phyloP scores from a whole-genome alignment of 2,797 vertebrate genomes.

The Eleutherodactylus coqui region DNA sequence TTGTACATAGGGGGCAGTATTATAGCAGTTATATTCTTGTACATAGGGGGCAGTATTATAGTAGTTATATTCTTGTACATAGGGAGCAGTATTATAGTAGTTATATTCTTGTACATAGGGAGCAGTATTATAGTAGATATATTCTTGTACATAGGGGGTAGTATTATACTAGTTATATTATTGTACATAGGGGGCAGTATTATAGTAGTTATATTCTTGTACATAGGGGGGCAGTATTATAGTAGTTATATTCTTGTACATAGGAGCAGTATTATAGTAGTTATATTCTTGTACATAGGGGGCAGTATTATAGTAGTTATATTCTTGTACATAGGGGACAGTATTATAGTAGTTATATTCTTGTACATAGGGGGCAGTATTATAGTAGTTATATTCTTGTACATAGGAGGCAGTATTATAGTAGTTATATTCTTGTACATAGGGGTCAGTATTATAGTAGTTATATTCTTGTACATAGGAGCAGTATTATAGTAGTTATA shows the following conservation, averaged over 20 bases:
- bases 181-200: too few relatives aligned
- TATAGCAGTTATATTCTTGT: neutral
- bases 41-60: slow-evolving; percentile 3
- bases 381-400: slow-evolving; percentile 2
- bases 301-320: slow-evolving; percentile 8
- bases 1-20: neutral
- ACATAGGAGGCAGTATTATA: too few relatives aligned
- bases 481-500: too few relatives aligned
- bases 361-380: neutral
- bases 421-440: too few relatives aligned
- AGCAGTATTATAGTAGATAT: slow-evolving; percentile 5
- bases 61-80: slow-evolving; percentile 8
- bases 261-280: neutral
- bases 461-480: too few relatives aligned
- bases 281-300: slow-evolving; percentile 5
- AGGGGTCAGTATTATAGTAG: too few relatives aligned
- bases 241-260: slow-evolving; percentile 8
- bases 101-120: slow-evolving; percentile 5
- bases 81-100: neutral
- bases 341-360: slow-evolving; percentile 8
- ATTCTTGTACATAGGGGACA: neutral
- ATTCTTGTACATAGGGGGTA: slow-evolving; percentile 3
- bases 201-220: too few relatives aligned
- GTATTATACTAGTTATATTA: too few relatives aligned
- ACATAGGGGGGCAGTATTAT: neutral